Conservation (phyloP, 1,140 invertebrate species). For the Globodera ellingtonae region DNA sequence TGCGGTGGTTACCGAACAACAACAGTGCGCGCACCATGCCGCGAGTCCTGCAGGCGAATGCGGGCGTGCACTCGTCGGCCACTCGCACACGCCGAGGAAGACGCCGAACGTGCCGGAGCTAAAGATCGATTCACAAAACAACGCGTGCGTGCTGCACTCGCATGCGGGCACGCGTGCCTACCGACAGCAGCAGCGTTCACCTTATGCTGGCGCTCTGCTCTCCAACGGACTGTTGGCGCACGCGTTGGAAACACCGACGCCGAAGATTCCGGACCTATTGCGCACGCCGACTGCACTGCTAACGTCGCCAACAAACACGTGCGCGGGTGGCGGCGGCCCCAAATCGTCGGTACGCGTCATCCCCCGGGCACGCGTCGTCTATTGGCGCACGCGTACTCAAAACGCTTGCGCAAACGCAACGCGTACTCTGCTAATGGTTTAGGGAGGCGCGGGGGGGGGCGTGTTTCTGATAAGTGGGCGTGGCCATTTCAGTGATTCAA, state of each 20-base stretch:
- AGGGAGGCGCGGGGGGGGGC: too few relatives aligned
- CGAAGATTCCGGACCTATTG: constrained; percentile 26
- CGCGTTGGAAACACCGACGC: constrained; percentile 27
- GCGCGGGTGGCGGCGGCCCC: neutral
- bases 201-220: neutral
- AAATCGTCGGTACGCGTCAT: constrained; percentile 19
- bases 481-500: neutral
- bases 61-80: neutral
- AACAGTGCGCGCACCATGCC: neutral
- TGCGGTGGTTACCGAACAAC: neutral
- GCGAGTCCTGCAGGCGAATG: neutral
- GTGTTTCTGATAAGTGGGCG: too few relatives aligned
- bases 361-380: neutral
- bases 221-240: constrained; percentile 23
- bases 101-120: constrained; percentile 26
- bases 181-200: neutral
- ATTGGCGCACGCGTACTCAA: neutral
- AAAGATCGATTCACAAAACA: constrained; percentile 19
- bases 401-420: neutral
- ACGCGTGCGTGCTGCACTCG: neutral
- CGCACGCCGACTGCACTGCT: constrained; percentile 28
- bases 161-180: neutral
- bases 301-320: constrained; percentile 17
- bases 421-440: too few relatives aligned
- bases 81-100: neutral